Evolutionary conservation across 2,888 invertebrate species (phyloP), one percentile per base, ranked within the genome.

Genomic region (Villa cingulata): DNA sequence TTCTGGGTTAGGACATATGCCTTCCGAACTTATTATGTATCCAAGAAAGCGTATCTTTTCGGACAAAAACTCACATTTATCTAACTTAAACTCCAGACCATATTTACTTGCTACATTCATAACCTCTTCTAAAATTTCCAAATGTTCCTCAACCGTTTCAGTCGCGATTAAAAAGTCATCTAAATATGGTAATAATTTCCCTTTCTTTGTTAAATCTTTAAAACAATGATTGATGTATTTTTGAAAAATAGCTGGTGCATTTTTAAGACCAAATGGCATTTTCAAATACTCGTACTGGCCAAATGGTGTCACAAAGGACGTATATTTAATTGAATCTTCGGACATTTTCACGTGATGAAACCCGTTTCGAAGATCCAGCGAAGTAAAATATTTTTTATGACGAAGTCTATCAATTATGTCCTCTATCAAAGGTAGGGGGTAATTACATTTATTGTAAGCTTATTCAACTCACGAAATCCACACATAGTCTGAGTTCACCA

Each of bases 381-480:
- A 12, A 12, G 44, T 39, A 20, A 53, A 55, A 39, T 46, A 47
- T 17, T 20, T 27, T 27, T 54, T 54, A 10, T 48, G 47, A 4
- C 38, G 9, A 19, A 54, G 37, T 4, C 17, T n/a, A 19, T 44
- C 44, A 9, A 66, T 38, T 15, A 63, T 46, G 18, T 66, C 65
- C 37, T 66, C 66, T 12, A 65, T 64, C 4, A 62, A 49, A 0
- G 66, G 68, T 15, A 67, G 41, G 2, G 64, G 63, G 37, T 66
- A 67, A 7, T 49, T 46, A 43, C 59, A 2, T 56, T 51, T 17
- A 47, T 47, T 1, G 58, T 61, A n/a, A 58, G 47, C 3, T 50
- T 51, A 38, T 61, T 61, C 0, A 62, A 46, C 9, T 54, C 52
- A 1, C 59, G 42, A 45, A 60, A 62, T 62, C 62, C 0, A 62